Evolutionary conservation across 30 jellyfish, hydroid and myxozoan genomes (phyloP).

Genomic region (Phacellophora camtschatica): DNA sequence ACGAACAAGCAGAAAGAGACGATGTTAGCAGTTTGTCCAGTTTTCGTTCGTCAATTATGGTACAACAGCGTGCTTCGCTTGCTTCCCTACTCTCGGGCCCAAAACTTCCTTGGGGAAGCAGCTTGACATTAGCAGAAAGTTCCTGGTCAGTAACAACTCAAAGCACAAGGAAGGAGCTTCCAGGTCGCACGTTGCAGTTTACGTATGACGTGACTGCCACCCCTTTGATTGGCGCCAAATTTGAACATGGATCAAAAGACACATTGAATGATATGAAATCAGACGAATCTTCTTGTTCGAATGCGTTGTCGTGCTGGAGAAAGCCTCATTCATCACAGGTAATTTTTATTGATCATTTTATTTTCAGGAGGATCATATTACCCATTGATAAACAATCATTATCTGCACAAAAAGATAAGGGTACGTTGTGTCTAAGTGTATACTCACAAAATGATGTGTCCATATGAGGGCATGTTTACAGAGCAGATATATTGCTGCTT

Average conservation of each 20-base stretch:
- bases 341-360: not conserved
- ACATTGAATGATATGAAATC: slow-evolving; percentile 38
- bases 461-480: too few species aligned
- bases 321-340: slow-evolving; percentile 99
- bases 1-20: slow-evolving; percentile 54
- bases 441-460: too few species aligned
- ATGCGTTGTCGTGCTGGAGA: slow-evolving; percentile 90
- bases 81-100: slow-evolving; percentile 95
- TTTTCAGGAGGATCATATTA: too few species aligned
- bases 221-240: slow-evolving; percentile 95
- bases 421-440: too few species aligned
- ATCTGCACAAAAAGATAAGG: too few species aligned
- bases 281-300: slow-evolving; percentile 46
- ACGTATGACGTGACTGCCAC: slow-evolving; percentile 92
- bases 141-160: slow-evolving; percentile 82
- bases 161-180: slow-evolving; percentile 85
- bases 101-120: slow-evolving; percentile 91
- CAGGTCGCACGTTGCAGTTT: slow-evolving; percentile 98
- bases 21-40: slow-evolving; percentile 35
- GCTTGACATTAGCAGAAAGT: slow-evolving; percentile 81
- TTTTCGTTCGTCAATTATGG: slow-evolving; percentile 72
- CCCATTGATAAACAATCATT: too few species aligned
- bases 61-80: slow-evolving; percentile 96
- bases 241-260: slow-evolving; percentile 67
- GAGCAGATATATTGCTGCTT: too few species aligned